These are phyloP conservation scores for Fulica atra DNA, from an alignment of 2,113 vertebrate genomes.

Conservation along the genomic window DNA sequence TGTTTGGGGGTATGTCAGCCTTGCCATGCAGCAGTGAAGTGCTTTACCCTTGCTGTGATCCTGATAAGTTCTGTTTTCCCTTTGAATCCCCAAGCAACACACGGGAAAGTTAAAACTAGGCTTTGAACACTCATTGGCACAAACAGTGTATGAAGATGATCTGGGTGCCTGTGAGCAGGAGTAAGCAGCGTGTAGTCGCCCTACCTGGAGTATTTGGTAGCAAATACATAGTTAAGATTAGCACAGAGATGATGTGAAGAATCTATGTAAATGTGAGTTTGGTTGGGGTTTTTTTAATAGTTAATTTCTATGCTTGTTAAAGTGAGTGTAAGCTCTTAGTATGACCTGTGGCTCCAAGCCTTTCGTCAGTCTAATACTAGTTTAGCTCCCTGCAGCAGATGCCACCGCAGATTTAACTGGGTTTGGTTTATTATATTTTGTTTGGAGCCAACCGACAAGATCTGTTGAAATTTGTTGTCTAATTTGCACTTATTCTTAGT, in stretches of 20 bases:
- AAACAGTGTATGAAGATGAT: not conserved
- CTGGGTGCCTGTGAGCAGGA: not conserved
- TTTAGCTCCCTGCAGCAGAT: not conserved
- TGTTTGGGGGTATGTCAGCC: not conserved
- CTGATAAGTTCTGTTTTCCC: not conserved
- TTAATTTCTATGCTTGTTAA: not conserved
- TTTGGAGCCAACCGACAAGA: not conserved
- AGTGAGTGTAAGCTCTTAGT: not conserved
- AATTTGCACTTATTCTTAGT: not conserved
- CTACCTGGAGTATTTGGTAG: not conserved
- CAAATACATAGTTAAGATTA: not conserved
- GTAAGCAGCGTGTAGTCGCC: not conserved
- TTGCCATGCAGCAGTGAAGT: not conserved
- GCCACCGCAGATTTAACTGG: not conserved
- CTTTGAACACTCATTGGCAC: not conserved
- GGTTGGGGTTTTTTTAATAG: no score
- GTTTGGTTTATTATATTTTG: not conserved
- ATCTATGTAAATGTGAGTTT: no score
- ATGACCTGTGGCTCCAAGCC: not conserved
- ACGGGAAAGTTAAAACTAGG: not conserved
- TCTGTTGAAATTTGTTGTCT: constrained; percentile 13
- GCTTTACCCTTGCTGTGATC: not conserved
- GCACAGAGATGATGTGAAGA: not conserved
- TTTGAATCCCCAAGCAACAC: not conserved
- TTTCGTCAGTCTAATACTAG: not conserved